These are phyloP conservation scores for Drosophila seguyi DNA, from an alignment of 1,140 invertebrate species.

Conservation along the genomic window DNA sequence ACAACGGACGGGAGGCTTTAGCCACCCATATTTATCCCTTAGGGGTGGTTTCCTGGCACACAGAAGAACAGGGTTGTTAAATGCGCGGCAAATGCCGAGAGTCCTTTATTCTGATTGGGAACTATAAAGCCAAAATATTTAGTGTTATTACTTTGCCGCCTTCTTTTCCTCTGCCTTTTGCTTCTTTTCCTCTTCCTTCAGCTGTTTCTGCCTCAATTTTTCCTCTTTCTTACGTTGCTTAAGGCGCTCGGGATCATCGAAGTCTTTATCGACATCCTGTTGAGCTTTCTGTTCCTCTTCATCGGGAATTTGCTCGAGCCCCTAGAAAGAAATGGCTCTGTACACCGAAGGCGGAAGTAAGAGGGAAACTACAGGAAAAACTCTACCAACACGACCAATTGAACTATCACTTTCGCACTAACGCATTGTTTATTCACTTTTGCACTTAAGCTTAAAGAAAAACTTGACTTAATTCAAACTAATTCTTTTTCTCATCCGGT, in stretches of 20 bases:
- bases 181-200: neutral
- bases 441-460: slow-evolving; percentile 75
- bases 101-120: slow-evolving; percentile 43
- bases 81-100: slow-evolving; percentile 48
- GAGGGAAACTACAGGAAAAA: slow-evolving; percentile 26
- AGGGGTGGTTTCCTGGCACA: slow-evolving; percentile 72
- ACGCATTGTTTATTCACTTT: slow-evolving; percentile 70
- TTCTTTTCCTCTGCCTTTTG: neutral
- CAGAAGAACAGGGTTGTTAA: slow-evolving; percentile 69
- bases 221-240: slow-evolving; percentile 19
- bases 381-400: slow-evolving; percentile 12
- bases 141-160: slow-evolving; percentile 2
- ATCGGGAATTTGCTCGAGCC: slow-evolving; percentile 56
- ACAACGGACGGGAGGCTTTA: slow-evolving; percentile 36
- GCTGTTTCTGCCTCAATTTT: slow-evolving; percentile 5
- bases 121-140: slow-evolving; percentile 21
- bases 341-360: neutral
- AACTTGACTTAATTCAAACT: slow-evolving; percentile 59
- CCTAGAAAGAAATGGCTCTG: slow-evolving; percentile 52
- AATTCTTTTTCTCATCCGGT: slow-evolving; percentile 85
- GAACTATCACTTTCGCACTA: slow-evolving; percentile 44
- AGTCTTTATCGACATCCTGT: slow-evolving; percentile 4
- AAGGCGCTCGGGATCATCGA: slow-evolving; percentile 19
- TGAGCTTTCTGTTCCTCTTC: slow-evolving; percentile 24
- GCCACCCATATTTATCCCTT: slow-evolving; percentile 51